Base-by-base conservation (phyloP, 2,888 invertebrate species). In the Chrysolina haemoptera region DNA sequence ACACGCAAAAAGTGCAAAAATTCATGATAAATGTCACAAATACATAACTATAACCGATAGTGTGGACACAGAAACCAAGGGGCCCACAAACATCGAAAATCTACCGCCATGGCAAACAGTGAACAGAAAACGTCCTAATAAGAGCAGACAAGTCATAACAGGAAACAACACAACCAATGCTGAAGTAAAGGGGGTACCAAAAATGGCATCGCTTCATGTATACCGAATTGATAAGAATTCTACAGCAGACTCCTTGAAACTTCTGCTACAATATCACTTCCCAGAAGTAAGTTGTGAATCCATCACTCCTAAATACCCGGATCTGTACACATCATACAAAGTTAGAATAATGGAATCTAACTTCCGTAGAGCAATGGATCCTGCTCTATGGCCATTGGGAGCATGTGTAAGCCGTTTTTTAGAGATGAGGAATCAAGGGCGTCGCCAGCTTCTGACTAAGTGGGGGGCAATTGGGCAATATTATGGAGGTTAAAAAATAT, bases 321-420 rank as follows among this genome's bases (percentile, higher is more conserved):
- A 20, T 10, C 20, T 64, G 22, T 55, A 64, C 43, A 43, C 64
- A 0, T 64, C 41, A 8, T 64, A 43, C 43, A 64, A 64, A 64
- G 64, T 64, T 11, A 64, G 5, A 64, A 64, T 64, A 14, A 18
- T 16, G 4, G 64, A 64, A 18, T 11, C 41, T 16, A 64, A 64
- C 11, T 64, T 64, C 12, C 41, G 43, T 10, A 64, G 18, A 40
- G 64, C 64, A 8, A 46, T 64, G 64, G n/a, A 64, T 43, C 64
- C 43, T 5, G 20, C 11, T 9, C 11, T 55, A 22, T 55, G 22
- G 22, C 55, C 55, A 10, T 55, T 3, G 2, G 64, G 64, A 18
- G 41, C 64, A 14, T 64, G 64, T 41, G 20, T 64, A 20, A 64
- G 64, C 64, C 64, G 64, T 64, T 64, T 46, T 64, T 64, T 64